Base-by-base conservation (phyloP, 1,140 invertebrate species). In the Pachypsylla venusta region DNA sequence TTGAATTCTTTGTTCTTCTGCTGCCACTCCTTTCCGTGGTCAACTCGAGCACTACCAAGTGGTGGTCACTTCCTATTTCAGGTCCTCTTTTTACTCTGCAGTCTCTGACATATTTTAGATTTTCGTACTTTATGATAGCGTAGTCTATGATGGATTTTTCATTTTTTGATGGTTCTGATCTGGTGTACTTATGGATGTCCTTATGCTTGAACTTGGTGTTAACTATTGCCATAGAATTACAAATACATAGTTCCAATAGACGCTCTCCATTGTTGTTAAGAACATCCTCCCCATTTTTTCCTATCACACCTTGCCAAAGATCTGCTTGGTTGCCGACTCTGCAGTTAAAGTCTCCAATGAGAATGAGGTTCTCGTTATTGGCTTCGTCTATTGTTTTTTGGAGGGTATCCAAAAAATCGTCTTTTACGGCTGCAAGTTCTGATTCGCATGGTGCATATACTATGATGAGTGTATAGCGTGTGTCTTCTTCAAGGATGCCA, bases 311-410 rank as follows among this genome's bases (percentile, higher is more conserved):
- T 57, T 40, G 24, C 25, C 56, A 14, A 16, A 2, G 5, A 14
- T 28, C 20, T 5, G 28, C 2, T 14, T 57, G 16, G 16, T 30
- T 57, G 13, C 25, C 56, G 20, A 57, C 56, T 26, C 56, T 3
- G 22, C 2, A 20, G 27, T 57, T 57, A 14, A 57, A 5, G 27
- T 57, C 56, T 3, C 56, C 56, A 5, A 57, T 2, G 2, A 57
- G 19, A 16, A 57, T 28, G 16, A 57, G 30, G 30, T 35, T 27
- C 26, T 57, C 25, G 1, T 27, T 19, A 16, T 28, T 39, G 1
- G 4, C 30, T 19, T 57, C 5, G n/a, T 57, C 56, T 7, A 57
- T 16, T 28, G 56, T 27, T 30, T 57, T 57, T 27, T 57, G 56
- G 25, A 57, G 56, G 2, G 5, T 57, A 14, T 57, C 20, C 24